A percentile compares a stretch with the other conserved stretches of the same genome.
Conservation (phyloP, 2,888 invertebrate genomes). For the Ypsolopha sequella region DNA sequence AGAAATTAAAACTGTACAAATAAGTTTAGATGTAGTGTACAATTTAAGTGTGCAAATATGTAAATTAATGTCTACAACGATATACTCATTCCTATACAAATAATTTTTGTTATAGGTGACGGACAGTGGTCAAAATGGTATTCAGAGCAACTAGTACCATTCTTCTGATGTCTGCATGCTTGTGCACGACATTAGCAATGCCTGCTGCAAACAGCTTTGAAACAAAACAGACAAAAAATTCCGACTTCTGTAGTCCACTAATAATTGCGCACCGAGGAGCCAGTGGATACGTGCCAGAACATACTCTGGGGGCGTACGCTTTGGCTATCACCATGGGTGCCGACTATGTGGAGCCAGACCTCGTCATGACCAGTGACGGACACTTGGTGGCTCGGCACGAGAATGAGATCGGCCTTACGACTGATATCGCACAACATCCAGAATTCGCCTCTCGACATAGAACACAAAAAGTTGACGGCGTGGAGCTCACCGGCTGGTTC, state of each 20-base stretch:
- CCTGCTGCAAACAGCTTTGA: not conserved
- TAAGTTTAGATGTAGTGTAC: too few relatives aligned
- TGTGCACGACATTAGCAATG: not conserved
- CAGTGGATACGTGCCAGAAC: slow-evolving; percentile 8
- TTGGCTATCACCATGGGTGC: slow-evolving; percentile 9
- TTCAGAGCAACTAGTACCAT: too few relatives aligned
- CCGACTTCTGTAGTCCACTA: not conserved
- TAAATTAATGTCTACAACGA: too few relatives aligned
- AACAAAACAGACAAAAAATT: not conserved
- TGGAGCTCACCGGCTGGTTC: slow-evolving; percentile 5
- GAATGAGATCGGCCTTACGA: slow-evolving; percentile 5
- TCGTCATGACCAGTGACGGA: slow-evolving; percentile 8
- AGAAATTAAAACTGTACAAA: too few relatives aligned
- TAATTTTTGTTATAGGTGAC: too few relatives aligned
- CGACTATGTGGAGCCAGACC: slow-evolving; percentile 8
- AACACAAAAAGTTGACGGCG: slow-evolving; percentile 2
- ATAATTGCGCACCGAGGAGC: slow-evolving; percentile 8
- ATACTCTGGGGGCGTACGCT: slow-evolving; percentile 8
- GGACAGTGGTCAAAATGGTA: too few relatives aligned
- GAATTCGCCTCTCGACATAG: slow-evolving; percentile 5
- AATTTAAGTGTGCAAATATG: too few relatives aligned
- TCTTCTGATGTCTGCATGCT: too few relatives aligned
- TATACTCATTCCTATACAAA: too few relatives aligned
- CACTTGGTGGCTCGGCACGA: slow-evolving; percentile 7
- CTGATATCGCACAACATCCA: slow-evolving; percentile 4